phyloP scores from a whole-genome alignment of 2,797 vertebrate genomes.

The Semotilus atromaculatus region DNA sequence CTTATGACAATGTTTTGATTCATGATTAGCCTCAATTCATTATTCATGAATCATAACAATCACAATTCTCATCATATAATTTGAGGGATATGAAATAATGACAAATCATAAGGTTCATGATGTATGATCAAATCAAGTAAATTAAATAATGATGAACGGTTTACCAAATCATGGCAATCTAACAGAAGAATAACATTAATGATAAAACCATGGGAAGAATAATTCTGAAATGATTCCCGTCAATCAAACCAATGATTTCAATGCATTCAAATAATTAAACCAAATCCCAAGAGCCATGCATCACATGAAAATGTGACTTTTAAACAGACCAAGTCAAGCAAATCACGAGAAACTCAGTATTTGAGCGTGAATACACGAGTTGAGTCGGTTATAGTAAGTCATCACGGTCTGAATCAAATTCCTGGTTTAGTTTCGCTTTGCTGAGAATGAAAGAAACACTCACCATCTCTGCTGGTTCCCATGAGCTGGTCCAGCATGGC shows the following conservation, averaged over 20 bases:
- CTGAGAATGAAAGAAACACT: slow-evolving; percentile 62
- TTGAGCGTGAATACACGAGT: neutral
- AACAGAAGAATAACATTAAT: neutral
- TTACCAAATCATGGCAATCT: too few relatives aligned
- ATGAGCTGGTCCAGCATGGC: slow-evolving; percentile 99
- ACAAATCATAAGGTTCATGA: neutral
- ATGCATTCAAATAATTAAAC: too few relatives aligned
- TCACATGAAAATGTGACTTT: neutral
- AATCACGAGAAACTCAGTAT: neutral
- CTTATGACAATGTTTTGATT: neutral
- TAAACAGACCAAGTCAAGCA: neutral
- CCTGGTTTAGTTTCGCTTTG: neutral
- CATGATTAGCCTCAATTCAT: neutral
- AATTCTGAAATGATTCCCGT: neutral
- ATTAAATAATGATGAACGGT: neutral
- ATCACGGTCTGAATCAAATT: neutral
- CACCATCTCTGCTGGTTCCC: slow-evolving; percentile 97
- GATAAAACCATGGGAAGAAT: neutral
- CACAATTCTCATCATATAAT: neutral
- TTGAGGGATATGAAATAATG: too few relatives aligned
- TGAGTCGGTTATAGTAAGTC: neutral
- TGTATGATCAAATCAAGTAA: neutral
- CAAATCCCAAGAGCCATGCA: neutral
- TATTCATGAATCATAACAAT: neutral
- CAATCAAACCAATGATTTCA: neutral